These are phyloP conservation scores for Rhinopomastus cyanomelas DNA, from an alignment of 2,113 vertebrate genomes.

Conservation along the genomic window DNA sequence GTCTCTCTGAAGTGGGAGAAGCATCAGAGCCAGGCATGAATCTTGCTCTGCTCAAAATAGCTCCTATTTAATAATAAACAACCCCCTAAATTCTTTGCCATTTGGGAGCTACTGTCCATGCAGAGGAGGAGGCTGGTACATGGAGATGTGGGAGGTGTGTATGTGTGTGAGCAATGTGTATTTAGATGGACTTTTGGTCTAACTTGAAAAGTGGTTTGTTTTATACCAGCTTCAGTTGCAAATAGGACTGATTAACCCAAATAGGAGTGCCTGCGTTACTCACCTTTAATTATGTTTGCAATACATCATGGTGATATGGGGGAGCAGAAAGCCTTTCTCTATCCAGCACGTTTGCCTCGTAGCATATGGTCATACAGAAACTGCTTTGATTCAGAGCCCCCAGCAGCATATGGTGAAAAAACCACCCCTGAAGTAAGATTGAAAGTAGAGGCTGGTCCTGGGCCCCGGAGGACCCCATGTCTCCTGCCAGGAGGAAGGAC, in stretches of 20 bases:
- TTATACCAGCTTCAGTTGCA: constrained; percentile 68
- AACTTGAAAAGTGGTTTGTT: constrained; percentile 72
- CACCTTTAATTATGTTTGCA: constrained; percentile 84
- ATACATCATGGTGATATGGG: constrained; percentile 80
- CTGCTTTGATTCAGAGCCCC: constrained; percentile 77
- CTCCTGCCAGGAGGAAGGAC: constrained; percentile 58
- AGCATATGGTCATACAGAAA: constrained; percentile 80
- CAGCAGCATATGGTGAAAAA: constrained; percentile 82
- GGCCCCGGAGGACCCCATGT: constrained; percentile 67
- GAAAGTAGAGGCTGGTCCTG: constrained; percentile 73
- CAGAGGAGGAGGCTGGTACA: neutral
- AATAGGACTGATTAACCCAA: constrained; percentile 80
- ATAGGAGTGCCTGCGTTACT: constrained; percentile 72
- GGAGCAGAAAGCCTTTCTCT: constrained; percentile 71
- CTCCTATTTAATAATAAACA: neutral
- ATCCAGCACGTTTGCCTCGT: constrained; percentile 71
- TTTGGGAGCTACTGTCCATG: neutral
- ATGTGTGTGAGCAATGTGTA: neutral
- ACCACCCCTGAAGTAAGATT: constrained; percentile 75
- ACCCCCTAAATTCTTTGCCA: neutral
- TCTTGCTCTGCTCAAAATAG: neutral
- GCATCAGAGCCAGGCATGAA: neutral
- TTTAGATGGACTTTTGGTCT: constrained; percentile 69
- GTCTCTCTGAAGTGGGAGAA: neutral
- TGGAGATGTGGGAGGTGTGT: neutral